These are phyloP conservation scores for Phalacrocorax pelagicus DNA, from an alignment of 2,113 vertebrate genomes.

Conservation along the genomic window DNA sequence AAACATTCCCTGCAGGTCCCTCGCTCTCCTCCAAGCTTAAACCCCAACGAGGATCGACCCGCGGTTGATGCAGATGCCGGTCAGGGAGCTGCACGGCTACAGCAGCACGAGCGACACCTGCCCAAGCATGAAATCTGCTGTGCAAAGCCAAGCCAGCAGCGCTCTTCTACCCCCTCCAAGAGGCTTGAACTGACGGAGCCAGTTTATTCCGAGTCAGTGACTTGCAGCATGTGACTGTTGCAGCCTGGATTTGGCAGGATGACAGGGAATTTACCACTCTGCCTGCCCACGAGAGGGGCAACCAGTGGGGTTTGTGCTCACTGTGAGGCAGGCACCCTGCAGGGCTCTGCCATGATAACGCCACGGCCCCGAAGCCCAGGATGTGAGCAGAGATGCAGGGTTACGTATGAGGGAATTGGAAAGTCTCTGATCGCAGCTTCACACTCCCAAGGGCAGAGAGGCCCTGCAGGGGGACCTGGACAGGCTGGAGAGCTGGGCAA, in stretches of 20 bases:
- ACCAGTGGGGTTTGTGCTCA: too few species aligned
- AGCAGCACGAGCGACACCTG: rapidly evolving
- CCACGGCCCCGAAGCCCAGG: rapidly evolving
- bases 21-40: background rate
- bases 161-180: rapidly evolving
- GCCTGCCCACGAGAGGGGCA: background rate
- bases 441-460: too few species aligned
- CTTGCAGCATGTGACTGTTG: rapidly evolving
- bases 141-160: background rate
- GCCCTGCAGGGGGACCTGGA: too few species aligned
- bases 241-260: background rate
- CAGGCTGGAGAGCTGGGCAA: too few species aligned
- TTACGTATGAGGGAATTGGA: rapidly evolving
- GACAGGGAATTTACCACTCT: background rate
- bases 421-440: background rate
- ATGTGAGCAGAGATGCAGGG: rapidly evolving
- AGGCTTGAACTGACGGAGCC: background rate
- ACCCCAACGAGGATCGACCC: rapidly evolving
- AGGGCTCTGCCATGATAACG: background rate
- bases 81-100: background rate
- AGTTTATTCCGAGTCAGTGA: background rate
- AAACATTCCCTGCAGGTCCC: rapidly evolving
- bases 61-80: rapidly evolving
- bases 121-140: background rate
- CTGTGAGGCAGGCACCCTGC: background rate